Base-by-base conservation (phyloP, 2,797 vertebrate species). In the Coracias cyanogaster region DNA sequence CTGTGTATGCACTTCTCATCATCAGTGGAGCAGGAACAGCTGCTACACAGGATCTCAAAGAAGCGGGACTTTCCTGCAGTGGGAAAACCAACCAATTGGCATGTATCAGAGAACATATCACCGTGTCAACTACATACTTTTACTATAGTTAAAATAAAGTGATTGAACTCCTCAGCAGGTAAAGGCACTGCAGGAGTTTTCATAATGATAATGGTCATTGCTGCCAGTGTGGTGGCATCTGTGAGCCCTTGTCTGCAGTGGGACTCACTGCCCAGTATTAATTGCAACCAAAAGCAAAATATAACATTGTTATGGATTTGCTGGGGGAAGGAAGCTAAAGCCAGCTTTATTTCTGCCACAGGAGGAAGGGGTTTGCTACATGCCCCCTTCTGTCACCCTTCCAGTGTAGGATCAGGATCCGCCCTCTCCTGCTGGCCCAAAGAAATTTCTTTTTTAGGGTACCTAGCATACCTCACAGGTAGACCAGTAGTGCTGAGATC, bases 81-180 rank as follows among this genome's bases (percentile, higher is more conserved):
- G 65, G 51, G 79, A 92, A 86, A 93, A 41, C 1, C 73, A 81
- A 65, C 83, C 87, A 61, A 31, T 33, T 29, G 82, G 16, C 70
- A 24, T 12, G 37, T 92, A 79, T 69, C 77, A 88, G 70, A 45
- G 71, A 61, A 76, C 69, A 72, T 1, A 9, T 90, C 92, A 65
- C 82, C 76, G 91, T 81, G 79, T 60, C 94, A 94, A 81, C 74
- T 49, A 43, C 67, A 29, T 26, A 19, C n/a, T 93, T 81, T 39
- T 57, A 19, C 37, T 78, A 37, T 4, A 64, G 72, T 52, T 67
- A 86, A 96, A 92, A 52, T 58, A 79, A 95, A 31, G 61, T 24
- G 54, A 87, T 22, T 41, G 65, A 94, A 83, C 49, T 39, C 57
- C 58, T 33, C 72, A 90, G 91, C 72, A 92, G 72, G 57, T 39